Conservation (phyloP, 2,113 vertebrate genomes). For the Crotalus viridis region DNA sequence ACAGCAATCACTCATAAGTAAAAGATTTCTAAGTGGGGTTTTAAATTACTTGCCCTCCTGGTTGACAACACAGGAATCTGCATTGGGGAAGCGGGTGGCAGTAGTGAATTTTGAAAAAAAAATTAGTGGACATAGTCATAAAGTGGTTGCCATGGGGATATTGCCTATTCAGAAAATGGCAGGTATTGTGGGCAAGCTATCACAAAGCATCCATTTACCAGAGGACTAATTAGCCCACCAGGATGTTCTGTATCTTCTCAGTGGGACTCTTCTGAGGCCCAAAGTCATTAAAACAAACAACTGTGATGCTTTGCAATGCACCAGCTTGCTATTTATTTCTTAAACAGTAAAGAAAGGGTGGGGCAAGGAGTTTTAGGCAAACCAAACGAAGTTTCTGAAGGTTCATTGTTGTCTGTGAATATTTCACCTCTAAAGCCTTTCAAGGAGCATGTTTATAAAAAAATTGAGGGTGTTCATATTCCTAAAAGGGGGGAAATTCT, state of each 20-base stretch:
- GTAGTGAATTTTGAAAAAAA: background rate
- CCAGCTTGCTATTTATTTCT: background rate
- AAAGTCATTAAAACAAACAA: background rate
- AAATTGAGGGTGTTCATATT: conserved; percentile 39
- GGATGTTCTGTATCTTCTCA: background rate
- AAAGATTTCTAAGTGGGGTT: background rate
- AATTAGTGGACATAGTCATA: background rate
- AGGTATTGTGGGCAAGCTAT: background rate
- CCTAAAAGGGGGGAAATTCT: background rate
- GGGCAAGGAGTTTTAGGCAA: background rate
- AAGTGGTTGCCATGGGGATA: background rate
- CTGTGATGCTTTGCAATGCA: background rate
- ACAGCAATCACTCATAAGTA: background rate
- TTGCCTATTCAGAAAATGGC: background rate
- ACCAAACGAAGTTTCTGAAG: background rate
- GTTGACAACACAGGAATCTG: background rate
- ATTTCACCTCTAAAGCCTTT: conserved; percentile 24
- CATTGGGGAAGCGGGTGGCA: background rate
- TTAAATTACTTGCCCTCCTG: background rate
- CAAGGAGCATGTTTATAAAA: conserved; percentile 37
- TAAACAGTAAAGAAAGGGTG: background rate
- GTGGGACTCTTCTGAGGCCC: background rate
- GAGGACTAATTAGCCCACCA: background rate
- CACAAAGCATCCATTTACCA: background rate
- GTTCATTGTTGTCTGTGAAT: background rate